Conservation (phyloP, 2,113 vertebrate species). For the Cavia porcellus region DNA sequence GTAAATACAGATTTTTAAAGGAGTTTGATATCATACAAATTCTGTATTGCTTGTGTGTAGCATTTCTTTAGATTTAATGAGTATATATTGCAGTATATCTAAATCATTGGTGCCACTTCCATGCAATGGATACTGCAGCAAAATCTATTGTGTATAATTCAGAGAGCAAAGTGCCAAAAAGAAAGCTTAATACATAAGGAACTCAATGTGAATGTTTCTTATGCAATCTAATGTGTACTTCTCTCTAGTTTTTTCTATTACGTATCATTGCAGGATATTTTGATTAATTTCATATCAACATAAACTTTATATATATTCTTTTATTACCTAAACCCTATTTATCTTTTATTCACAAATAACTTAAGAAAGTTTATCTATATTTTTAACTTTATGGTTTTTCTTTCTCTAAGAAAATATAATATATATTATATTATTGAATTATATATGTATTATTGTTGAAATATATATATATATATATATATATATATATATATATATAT, state of each 20-base stretch:
- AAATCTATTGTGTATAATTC: not conserved
- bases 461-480: too few species aligned
- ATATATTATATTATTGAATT: too few species aligned
- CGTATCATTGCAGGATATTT: not conserved
- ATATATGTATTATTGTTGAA: too few species aligned
- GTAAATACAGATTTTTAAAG: not conserved
- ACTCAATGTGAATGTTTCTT: not conserved
- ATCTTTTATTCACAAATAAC: not conserved
- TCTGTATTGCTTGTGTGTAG: not conserved
- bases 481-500: too few species aligned
- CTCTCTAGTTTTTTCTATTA: not conserved
- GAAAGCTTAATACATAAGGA: not conserved
- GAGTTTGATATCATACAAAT: not conserved
- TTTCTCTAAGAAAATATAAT: not conserved
- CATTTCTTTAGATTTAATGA: not conserved
- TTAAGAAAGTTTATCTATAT: not conserved
- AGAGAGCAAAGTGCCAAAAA: not conserved
- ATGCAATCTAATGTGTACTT: not conserved
- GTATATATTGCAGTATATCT: not conserved
- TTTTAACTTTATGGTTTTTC: not conserved
- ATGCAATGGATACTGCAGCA: too few species aligned
- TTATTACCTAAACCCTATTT: not conserved
- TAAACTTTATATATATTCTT: not conserved
- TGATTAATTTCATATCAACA: not conserved
- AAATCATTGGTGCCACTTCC: not conserved